Evolutionary conservation across 2,888 invertebrate genomes (phyloP).

Genomic region (Tridacna gigas): DNA sequence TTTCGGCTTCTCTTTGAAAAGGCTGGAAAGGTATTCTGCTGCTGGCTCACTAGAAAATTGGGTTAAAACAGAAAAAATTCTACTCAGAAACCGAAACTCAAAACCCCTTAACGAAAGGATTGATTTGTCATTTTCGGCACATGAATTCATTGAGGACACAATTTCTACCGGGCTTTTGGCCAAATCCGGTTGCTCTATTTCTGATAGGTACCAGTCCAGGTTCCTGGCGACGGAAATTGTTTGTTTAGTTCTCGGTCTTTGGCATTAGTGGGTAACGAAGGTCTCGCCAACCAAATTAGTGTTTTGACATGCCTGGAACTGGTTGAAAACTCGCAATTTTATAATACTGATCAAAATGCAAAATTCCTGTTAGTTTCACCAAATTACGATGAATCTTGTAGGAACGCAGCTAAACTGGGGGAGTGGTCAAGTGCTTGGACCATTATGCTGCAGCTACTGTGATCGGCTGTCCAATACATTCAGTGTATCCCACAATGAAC

Average conservation of each 20-base stretch:
- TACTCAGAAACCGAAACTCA: neutral
- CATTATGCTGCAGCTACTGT: too few species aligned
- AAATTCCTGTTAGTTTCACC: too few species aligned
- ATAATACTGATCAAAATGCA: too few species aligned
- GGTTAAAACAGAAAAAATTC: constrained; percentile 4
- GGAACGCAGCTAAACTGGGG: neutral
- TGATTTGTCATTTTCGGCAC: neutral
- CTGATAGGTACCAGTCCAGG: neutral
- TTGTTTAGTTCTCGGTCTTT: neutral
- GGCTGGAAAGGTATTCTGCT: neutral
- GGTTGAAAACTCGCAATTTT: constrained; percentile 4
- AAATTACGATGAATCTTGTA: neutral
- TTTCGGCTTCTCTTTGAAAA: neutral
- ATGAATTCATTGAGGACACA: too few species aligned
- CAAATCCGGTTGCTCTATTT: neutral
- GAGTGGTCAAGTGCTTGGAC: too few species aligned
- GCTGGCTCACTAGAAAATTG: neutral
- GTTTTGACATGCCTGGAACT: constrained; percentile 7
- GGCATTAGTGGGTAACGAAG: constrained; percentile 5
- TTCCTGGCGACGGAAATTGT: neutral
- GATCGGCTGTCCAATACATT: neutral
- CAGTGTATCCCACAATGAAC: neutral
- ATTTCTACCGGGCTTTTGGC: too few species aligned
- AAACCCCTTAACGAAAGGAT: neutral
- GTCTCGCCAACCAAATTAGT: neutral